phyloP scores from a whole-genome alignment of 2,888 invertebrate genomes.

The Hypomecis atomaria region DNA sequence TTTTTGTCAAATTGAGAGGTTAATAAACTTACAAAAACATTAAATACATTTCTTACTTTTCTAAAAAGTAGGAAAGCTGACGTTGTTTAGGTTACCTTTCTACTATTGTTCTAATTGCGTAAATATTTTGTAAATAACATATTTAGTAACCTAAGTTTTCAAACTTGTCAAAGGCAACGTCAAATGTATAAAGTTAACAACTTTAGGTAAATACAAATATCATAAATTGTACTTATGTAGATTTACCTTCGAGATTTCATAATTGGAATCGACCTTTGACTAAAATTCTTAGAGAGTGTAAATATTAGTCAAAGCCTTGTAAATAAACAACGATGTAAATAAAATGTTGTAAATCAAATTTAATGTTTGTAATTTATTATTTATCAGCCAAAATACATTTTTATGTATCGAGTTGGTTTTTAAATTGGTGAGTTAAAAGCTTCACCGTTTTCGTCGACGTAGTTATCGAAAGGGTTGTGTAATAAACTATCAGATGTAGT shows the following conservation, averaged over 20 bases:
- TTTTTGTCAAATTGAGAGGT: conserved; percentile 8
- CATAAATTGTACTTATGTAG: conserved; percentile 46
- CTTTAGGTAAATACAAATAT: conserved; percentile 53
- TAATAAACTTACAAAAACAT: too few relatives aligned
- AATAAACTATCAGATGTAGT: conserved; percentile 79
- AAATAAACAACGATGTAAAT: conserved; percentile 59
- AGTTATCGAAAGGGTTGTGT: conserved; percentile 81
- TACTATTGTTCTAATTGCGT: neutral
- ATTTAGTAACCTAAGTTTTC: conserved; percentile 42
- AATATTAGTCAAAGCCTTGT: conserved; percentile 56
- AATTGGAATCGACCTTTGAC: conserved; percentile 30
- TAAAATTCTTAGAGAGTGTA: conserved; percentile 44
- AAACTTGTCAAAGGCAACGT: conserved; percentile 58
- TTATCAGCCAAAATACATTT: conserved; percentile 64
- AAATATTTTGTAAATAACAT: conserved; percentile 44
- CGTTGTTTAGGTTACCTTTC: neutral
- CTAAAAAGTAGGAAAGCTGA: too few relatives aligned
- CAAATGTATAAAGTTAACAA: conserved; percentile 54
- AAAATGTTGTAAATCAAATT: conserved; percentile 51
- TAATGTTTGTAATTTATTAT: conserved; percentile 60
- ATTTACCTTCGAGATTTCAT: conserved; percentile 25
- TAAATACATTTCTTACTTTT: too few relatives aligned
- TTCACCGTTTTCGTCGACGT: conserved; percentile 63
- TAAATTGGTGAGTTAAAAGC: conserved; percentile 49
- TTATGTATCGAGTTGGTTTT: conserved; percentile 54